Evolutionary conservation across 53 echinoderm and acorn worm genomes (phyloP).

Genomic region (Astropecten irregularis): DNA sequence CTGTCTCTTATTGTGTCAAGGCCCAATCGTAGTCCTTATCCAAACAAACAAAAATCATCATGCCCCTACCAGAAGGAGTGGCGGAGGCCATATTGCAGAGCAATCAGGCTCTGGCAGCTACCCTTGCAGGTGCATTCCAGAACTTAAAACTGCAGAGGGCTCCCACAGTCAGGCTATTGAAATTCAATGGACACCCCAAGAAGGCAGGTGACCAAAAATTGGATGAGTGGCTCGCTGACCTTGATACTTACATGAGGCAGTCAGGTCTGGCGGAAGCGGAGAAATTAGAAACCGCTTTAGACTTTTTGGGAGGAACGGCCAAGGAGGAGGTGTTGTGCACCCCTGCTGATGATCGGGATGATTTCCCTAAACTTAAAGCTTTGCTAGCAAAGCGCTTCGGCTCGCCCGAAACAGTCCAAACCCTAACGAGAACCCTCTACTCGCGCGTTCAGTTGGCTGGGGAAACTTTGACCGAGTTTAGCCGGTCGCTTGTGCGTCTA

Average conservation of each 20-base stretch:
- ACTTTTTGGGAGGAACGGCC: not conserved
- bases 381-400: not conserved
- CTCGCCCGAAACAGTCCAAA: not conserved
- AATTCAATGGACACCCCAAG: not conserved
- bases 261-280: not conserved
- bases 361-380: not conserved
- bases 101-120: not conserved
- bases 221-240: not conserved
- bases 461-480: constrained; percentile 44
- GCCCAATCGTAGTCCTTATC: too few relatives aligned
- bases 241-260: not conserved
- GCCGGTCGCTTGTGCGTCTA: not conserved
- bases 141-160: not conserved
- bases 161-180: not conserved
- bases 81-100: not conserved
- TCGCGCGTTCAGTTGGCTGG: not conserved
- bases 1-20: too few relatives aligned
- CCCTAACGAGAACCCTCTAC: not conserved
- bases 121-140: not conserved
- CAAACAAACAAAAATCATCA: not conserved
- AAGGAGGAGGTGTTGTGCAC: constrained; percentile 9
- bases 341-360: not conserved
- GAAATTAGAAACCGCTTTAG: not conserved
- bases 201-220: not conserved
- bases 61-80: not conserved